A percentile compares a stretch with the other conserved stretches of the same genome.
These are phyloP conservation scores for Pollenia labialis DNA, from an alignment of 2,888 invertebrate species.

Conservation along the genomic window DNA sequence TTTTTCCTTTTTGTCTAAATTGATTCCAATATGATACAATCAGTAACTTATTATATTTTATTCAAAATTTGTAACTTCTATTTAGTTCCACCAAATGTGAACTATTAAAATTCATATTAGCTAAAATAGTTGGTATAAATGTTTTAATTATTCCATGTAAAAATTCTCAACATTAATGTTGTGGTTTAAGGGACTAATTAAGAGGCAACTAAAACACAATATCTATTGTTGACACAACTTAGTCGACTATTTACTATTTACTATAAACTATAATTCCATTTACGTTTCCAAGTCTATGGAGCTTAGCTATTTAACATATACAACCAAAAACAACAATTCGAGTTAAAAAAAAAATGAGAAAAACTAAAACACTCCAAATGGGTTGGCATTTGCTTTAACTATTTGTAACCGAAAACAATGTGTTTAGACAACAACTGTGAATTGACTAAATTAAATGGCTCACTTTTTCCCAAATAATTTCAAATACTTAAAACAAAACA, in stretches of 20 bases:
- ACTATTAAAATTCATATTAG: slow-evolving; percentile 1
- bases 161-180: slow-evolving; percentile 52
- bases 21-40: too few species aligned
- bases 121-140: slow-evolving; percentile 14
- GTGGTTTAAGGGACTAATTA: slow-evolving; percentile 71
- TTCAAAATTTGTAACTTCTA: too few species aligned
- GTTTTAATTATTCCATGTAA: slow-evolving; percentile 56
- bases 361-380: slow-evolving; percentile 56
- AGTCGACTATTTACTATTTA: slow-evolving; percentile 15
- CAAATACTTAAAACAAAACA: slow-evolving; percentile 19
- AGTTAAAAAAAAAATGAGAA: not conserved
- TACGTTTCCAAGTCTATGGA: slow-evolving; percentile 33
- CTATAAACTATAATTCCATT: not conserved
- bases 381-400: slow-evolving; percentile 43
- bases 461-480: slow-evolving; percentile 16
- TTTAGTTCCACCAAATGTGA: not conserved
- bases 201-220: slow-evolving; percentile 41
- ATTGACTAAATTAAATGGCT: slow-evolving; percentile 50
- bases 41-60: too few species aligned
- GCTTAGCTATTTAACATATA: slow-evolving; percentile 38
- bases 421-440: slow-evolving; percentile 53
- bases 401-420: slow-evolving; percentile 49
- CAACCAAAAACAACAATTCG: not conserved
- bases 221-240: slow-evolving; percentile 39
- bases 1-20: too few species aligned